Evolutionary conservation across 2,888 invertebrate genomes (phyloP).

Genomic region (Mactromeris polynyma): DNA sequence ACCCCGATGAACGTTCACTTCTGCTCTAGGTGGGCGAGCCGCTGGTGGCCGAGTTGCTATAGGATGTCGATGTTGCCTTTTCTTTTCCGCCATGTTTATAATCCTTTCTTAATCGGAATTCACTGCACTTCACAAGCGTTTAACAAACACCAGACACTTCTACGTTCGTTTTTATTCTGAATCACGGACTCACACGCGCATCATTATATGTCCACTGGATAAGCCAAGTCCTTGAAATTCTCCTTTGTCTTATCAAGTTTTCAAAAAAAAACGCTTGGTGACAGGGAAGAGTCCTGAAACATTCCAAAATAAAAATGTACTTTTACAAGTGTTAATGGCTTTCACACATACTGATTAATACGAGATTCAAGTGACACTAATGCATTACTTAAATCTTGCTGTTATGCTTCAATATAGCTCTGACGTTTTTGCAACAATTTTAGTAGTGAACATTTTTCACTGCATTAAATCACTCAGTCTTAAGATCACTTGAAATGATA

Average conservation of each 20-base stretch:
- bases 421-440: background rate
- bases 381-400: background rate
- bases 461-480: background rate
- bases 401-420: background rate
- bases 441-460: background rate
- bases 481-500: background rate
- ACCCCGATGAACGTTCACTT: constrained; percentile 65
- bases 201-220: background rate
- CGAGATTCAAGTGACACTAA: background rate
- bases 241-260: background rate
- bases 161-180: background rate
- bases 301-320: background rate
- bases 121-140: background rate
- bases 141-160: background rate
- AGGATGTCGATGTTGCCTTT: constrained; percentile 51
- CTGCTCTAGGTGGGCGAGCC: constrained; percentile 66
- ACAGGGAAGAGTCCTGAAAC: background rate
- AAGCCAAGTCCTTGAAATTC: background rate
- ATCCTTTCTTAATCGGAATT: background rate
- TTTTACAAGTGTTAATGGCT: background rate
- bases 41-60: constrained; percentile 57
- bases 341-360: background rate
- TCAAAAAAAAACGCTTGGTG: background rate
- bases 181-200: background rate
- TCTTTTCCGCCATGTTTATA: background rate